Base-by-base conservation (phyloP, 2,113 vertebrate species). In the Entomyzon cyanotis region DNA sequence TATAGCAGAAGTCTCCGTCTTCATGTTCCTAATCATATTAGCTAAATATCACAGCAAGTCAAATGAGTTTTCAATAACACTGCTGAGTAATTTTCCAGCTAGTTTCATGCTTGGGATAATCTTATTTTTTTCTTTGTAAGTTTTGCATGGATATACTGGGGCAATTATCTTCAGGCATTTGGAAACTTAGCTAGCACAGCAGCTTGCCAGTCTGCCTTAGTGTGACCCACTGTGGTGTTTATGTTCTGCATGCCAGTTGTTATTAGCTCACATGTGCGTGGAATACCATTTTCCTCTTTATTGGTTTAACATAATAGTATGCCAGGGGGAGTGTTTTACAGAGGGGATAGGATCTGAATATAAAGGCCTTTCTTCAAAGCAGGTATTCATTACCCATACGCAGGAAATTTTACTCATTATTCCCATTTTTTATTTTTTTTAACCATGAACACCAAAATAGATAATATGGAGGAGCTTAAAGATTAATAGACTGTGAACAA, bases 211-310 rank as follows among this genome's bases (percentile, higher is more conserved):
- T 73, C 89, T 82, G 89, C 69, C 86, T 78, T 47, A 94, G 58
- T 76, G 84, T 78, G 95, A 94, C 88, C 94, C 86, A 95, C 93
- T 94, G 95, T 78, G 90, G 94, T 94, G 94, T 97, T 97, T 94
- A 91, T 96, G 96, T 97, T 96, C 96, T 95, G 96, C 93, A 90
- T 96, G 95, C 94, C 96, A 87, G 92, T 96, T 97, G 96, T 97
- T 96, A 97, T 97, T 97, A 97, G 92, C 76, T 96, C 89, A 95
- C 75, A 77, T 91, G 87, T 93, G 87, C 50, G 1, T 95, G 73
- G 95, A 95, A 97, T 97, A 73, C 71, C 79, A 94, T 95, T 97
- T 96, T 95, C 93, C 88, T 91, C 94, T 87, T 97, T 96, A 96
- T 64, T 96, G 78, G 73, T 95, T 95, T 96, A 83, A 93, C 74